Base-by-base conservation (phyloP, 2,888 invertebrate genomes). In the Rugalucina vietnamica region DNA sequence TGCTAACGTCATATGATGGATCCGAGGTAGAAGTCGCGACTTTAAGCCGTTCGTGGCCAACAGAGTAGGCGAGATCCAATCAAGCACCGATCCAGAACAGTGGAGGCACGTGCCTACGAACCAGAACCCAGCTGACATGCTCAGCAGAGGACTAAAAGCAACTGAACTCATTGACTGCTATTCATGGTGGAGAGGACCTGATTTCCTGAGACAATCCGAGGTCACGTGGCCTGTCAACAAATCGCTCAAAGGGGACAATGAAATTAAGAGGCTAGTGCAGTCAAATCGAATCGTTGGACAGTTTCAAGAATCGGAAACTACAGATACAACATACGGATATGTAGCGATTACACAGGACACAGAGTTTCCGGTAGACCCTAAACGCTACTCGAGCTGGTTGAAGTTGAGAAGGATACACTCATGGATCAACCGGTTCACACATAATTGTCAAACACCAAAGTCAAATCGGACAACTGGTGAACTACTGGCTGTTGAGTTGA, bases 1-100 rank as follows among this genome's bases (percentile, higher is more conserved):
- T n/a, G 54, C 60, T 37, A 72, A 81, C 72, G 73, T 69, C 14
- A 18, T 82, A 54, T 82, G 32, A 21, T 89, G 86, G 86, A 81
- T 88, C 8, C 39, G 73, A 37, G 69, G 79, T 24, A 65, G 50
- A 0, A 84, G 84, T 60, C n/a, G 74, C 34, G 27, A 34, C 12
- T 84, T 76, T 75, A 84, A 88, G 65, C 54, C 84, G 36, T 89
- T 89, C 76, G 85, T 88, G 3, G 82, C 86, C 0, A 88, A 90
- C 78, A 77, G 88, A 24, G 76, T 86, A 27, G 82, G 83, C 5
- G 82, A 89, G 78, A 89, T 90, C 21, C 88, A 88, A 27, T 69
- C 29, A 36, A 24, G 32, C 24, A 78, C 83, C 0, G 72, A 75
- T 24, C 83, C 85, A 14, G 36, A 70, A 4, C 85, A 85, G 34